A percentile compares a stretch with the other conserved stretches of the same genome.
phyloP scores from a whole-genome alignment of 2,113 vertebrate genomes.

The Ibidorhyncha struthersii region DNA sequence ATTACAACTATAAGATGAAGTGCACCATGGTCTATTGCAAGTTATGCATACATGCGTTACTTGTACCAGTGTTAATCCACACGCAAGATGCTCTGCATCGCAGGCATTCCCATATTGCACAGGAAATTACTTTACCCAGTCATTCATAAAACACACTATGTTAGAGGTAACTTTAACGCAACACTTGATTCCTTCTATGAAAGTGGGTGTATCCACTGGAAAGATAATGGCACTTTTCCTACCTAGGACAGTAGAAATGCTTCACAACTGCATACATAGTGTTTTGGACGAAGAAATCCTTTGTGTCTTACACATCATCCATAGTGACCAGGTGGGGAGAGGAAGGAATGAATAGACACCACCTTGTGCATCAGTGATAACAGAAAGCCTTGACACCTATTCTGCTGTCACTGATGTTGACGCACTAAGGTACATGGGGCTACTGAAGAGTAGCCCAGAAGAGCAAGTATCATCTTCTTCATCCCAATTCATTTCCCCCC shows the following conservation, averaged over 20 bases:
- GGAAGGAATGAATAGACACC: not conserved
- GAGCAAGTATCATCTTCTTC: not conserved
- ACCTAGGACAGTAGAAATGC: not conserved
- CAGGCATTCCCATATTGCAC: not conserved
- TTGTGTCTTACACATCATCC: accelerated
- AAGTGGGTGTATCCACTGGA: not conserved
- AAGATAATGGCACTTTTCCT: not conserved
- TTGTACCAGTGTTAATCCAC: not conserved
- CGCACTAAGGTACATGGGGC: accelerated
- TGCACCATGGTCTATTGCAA: not conserved
- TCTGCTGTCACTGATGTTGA: not conserved
- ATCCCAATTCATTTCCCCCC: not conserved
- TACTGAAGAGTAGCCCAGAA: not conserved
- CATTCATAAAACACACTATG: not conserved
- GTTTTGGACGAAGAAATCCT: not conserved
- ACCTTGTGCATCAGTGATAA: not conserved
- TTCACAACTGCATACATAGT: not conserved
- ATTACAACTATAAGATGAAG: not conserved
- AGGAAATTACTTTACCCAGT: not conserved
- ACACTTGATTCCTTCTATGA: not conserved
- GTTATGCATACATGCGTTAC: not conserved
- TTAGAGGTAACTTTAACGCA: not conserved
- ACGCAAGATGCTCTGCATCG: not conserved
- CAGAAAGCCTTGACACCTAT: not conserved
- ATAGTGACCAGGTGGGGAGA: not conserved